Evolutionary conservation across 2,797 vertebrate species (phyloP), one percentile per base, ranked within the genome.

Genomic region (Peromyscus melanophrys): DNA sequence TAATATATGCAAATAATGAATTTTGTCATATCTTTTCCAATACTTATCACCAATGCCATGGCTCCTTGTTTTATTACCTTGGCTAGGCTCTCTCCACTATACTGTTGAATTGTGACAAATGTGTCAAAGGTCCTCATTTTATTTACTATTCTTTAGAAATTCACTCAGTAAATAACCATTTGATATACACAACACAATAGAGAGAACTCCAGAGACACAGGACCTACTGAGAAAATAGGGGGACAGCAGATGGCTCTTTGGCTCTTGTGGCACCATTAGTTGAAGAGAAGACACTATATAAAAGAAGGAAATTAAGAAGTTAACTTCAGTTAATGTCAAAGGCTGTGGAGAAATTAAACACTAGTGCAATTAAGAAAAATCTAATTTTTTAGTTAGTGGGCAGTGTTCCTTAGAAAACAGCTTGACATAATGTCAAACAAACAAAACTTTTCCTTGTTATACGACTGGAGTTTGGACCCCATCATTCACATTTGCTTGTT

Each of bases 71-170:
- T 78, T 90, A 95, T 27, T n/a, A 59, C 67, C 73, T 90, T 90
- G 49, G 27, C n/a, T 96, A 63, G 19, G 82, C 43, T 87, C 12
- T 40, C 31, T 40, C 31, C n/a, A 89, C 21, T 69, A 61, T 84
- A 63, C 25, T 80, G 16, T 46, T 78, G 11, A 75, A 78, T 43
- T 73, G 69, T 57, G 31, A n/a, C 9, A 84, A 61, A 61, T 90
- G 40, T 69, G 29, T 86, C 40, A 90, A 75, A 46, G 16, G 29
- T 40, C 34, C 27, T 87, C 2, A 87, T 59, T 71, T 85, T 71
- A 63, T 83, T 92, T 92, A 34, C 25, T 83, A 61, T 34, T 83
- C 94, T 75, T 69, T 43, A 85, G 25, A 86, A 95, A 82, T 37
- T 69, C 4, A 57, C 40, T 93, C 19, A 55, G 46, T 67, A 88